These are phyloP conservation scores for Rhingia rostrata DNA, from an alignment of 2,888 invertebrate genomes.

Conservation along the genomic window DNA sequence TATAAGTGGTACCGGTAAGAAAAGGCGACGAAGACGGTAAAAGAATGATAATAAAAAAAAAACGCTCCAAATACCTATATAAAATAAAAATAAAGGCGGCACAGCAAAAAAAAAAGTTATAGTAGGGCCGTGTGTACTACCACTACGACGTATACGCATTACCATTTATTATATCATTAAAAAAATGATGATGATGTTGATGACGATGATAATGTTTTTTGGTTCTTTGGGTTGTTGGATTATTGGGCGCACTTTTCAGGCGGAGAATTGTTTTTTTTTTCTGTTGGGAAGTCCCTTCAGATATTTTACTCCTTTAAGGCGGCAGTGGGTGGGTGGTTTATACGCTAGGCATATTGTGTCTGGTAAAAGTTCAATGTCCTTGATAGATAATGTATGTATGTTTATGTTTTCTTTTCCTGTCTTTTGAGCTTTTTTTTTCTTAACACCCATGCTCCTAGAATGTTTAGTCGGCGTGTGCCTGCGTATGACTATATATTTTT, in stretches of 20 bases:
- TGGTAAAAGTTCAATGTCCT: slow-evolving; percentile 71
- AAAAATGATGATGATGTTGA: slow-evolving; percentile 73
- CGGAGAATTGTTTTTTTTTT: slow-evolving; percentile 56
- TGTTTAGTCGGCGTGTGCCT: slow-evolving; percentile 27
- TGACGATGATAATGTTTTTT: slow-evolving; percentile 73
- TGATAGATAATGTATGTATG: slow-evolving; percentile 74
- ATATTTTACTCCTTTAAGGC: slow-evolving; percentile 58
- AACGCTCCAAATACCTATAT: slow-evolving; percentile 52
- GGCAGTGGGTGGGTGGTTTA: slow-evolving; percentile 34
- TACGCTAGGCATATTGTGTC: slow-evolving; percentile 41
- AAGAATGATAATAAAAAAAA: slow-evolving; percentile 48
- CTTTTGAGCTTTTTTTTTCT: slow-evolving; percentile 27
- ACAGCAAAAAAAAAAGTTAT: slow-evolving; percentile 33
- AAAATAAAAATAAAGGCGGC: slow-evolving; percentile 63
- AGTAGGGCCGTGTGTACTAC: slow-evolving; percentile 60
- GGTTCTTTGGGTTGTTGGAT: slow-evolving; percentile 70
- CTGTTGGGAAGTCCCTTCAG: slow-evolving; percentile 25
- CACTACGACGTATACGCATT: slow-evolving; percentile 70
- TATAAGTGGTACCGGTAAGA: slow-evolving; percentile 30
- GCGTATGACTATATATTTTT: slow-evolving; percentile 1
- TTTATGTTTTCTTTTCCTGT: slow-evolving; percentile 71
- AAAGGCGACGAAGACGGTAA: slow-evolving; percentile 63
- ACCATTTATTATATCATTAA: slow-evolving; percentile 74
- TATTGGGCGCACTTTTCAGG: slow-evolving; percentile 70
- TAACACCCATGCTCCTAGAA: slow-evolving; percentile 33